These are phyloP conservation scores for Rhinophrynus dorsalis DNA, from an alignment of 2,797 vertebrate species.

Conservation along the genomic window DNA sequence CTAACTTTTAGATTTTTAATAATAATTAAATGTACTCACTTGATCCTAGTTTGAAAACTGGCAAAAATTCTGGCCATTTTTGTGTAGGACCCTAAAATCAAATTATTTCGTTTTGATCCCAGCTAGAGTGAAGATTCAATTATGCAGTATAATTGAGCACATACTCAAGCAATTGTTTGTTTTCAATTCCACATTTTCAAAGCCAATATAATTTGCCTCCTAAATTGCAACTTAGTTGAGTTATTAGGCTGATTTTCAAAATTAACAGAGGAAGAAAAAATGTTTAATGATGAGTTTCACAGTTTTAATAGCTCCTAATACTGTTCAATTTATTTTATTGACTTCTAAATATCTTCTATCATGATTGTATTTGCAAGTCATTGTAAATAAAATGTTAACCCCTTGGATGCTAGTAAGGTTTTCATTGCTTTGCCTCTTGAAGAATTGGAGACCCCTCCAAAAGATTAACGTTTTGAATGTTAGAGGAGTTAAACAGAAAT, in stretches of 20 bases:
- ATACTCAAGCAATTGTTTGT: neutral
- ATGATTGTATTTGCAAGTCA: neutral
- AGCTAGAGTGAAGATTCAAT: neutral
- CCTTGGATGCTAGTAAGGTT: too few species aligned
- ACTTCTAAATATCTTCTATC: neutral
- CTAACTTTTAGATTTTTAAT: too few species aligned
- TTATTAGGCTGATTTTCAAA: neutral
- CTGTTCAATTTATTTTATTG: neutral
- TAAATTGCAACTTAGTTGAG: neutral
- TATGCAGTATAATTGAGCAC: neutral
- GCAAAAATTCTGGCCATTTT: too few species aligned
- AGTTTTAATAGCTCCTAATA: neutral
- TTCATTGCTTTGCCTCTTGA: too few species aligned
- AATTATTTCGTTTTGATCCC: too few species aligned
- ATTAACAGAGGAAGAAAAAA: neutral
- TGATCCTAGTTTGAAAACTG: too few species aligned
- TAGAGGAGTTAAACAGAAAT: too few species aligned
- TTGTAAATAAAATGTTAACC: too few species aligned
- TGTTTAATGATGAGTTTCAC: neutral
- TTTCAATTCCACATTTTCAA: neutral
- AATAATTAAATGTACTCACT: too few species aligned
- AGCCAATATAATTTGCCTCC: neutral
- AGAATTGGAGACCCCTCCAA: too few species aligned
- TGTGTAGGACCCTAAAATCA: too few species aligned
- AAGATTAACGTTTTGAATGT: too few species aligned